Conservation (phyloP, 2,888 invertebrate species). For the Ypsolopha sequella region DNA sequence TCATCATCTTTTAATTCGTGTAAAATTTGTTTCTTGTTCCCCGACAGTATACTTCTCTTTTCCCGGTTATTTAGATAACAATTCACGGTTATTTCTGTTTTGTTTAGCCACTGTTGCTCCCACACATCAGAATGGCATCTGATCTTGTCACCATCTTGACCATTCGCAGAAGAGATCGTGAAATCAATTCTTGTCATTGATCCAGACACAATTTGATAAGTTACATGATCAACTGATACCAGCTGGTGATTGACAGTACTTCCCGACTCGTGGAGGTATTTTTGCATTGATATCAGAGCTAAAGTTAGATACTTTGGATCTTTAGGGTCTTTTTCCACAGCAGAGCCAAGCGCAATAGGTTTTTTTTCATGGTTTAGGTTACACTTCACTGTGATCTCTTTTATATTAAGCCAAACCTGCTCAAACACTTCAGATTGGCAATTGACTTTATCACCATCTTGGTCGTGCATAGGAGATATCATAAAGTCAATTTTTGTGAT, state of each 20-base stretch:
- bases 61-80: constrained; percentile 9
- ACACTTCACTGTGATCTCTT: constrained; percentile 19
- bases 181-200: too few relatives aligned
- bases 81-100: constrained; percentile 15
- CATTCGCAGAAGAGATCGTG: too few relatives aligned
- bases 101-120: constrained; percentile 16
- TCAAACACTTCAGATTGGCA: constrained; percentile 13
- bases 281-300: constrained; percentile 20
- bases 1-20: too few relatives aligned
- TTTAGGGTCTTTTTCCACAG: neutral
- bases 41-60: neutral
- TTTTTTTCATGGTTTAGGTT: neutral
- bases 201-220: too few relatives aligned
- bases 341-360: neutral
- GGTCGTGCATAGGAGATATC: constrained; percentile 7
- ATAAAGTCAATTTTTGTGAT: constrained; percentile 17
- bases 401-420: constrained; percentile 18
- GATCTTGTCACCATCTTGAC: too few relatives aligned
- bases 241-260: neutral
- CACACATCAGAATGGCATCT: constrained; percentile 1
- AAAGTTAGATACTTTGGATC: constrained; percentile 7
- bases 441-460: neutral
- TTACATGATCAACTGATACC: neutral
- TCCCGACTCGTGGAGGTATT: constrained; percentile 13
- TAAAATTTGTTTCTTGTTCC: too few relatives aligned